Percentiles rank a stretch among this genome's conserved stretches.
These are phyloP conservation scores for Cotesia chilonis DNA, from an alignment of 1,140 invertebrate species.

Conservation along the genomic window DNA sequence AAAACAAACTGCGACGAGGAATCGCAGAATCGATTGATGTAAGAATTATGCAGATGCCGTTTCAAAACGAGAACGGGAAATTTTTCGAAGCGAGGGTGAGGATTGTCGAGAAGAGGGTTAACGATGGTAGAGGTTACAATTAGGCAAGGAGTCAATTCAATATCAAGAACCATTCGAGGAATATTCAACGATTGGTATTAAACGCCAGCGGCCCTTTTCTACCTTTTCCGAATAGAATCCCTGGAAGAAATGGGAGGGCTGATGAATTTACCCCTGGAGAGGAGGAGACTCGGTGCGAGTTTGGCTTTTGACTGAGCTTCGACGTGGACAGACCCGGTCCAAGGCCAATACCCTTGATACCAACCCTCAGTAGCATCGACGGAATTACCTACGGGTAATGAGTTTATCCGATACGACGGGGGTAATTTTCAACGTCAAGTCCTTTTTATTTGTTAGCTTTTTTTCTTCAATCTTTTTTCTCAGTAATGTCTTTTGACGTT, in stretches of 20 bases:
- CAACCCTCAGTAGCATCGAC: conserved; percentile 21
- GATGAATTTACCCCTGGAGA: neutral
- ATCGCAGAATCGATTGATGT: conserved; percentile 56
- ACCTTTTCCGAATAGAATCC: neutral
- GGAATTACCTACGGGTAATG: conserved; percentile 27
- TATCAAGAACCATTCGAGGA: conserved; percentile 61
- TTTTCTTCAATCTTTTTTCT: conserved; percentile 4
- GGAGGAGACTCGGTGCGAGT: neutral
- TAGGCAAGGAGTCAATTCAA: conserved; percentile 64
- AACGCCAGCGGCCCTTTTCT: conserved; percentile 51
- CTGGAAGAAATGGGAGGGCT: no score
- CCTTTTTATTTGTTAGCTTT: neutral
- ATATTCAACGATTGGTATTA: conserved; percentile 64
- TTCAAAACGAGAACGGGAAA: conserved; percentile 15
- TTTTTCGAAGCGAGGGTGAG: neutral
- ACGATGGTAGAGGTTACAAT: conserved; percentile 60
- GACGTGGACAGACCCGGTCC: neutral
- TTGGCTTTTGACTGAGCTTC: conserved; percentile 16
- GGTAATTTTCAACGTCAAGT: neutral
- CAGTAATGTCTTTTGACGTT: conserved; percentile 17
- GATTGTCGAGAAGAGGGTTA: conserved; percentile 34
- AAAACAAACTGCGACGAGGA: conserved; percentile 40
- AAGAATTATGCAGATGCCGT: conserved; percentile 64
- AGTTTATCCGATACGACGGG: conserved; percentile 5
- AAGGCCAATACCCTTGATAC: conserved; percentile 14